Evolutionary conservation across 2,888 invertebrate genomes (phyloP), one percentile per base, ranked within the genome.

Genomic region (Heteropelma amictum): DNA sequence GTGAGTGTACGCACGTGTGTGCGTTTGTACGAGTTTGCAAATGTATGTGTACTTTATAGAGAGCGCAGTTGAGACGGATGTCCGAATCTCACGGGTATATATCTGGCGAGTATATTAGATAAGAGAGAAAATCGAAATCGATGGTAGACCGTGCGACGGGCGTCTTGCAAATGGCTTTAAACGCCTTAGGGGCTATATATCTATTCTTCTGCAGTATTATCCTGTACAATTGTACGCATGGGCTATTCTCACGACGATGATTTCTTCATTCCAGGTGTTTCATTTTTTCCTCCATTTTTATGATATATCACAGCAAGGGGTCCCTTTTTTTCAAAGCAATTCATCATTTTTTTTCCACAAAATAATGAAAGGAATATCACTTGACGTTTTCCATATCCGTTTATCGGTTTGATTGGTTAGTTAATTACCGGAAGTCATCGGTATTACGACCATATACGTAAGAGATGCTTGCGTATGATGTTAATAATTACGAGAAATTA

Each of bases 121-220:
- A 60, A 72, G 45, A 47, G 33, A 21, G 38, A n/a, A 49, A 71
- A 71, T 71, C 71, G 75, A 65, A 75, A 75, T 75, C 75, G 71
- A 75, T 75, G 75, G 67, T 35, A 47, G 60, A 70, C 67, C 63
- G 71, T 75, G 67, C 33, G 70, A 75, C 65, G 74, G 51, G 71
- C 75, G 61, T 71, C 71, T 71, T 63, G 61, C 71, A 75, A 75
- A 75, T 75, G 71, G 75, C 67, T 75, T 71, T 71, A 75, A 75
- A 75, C 71, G 75, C 75, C 75, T 71, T 61, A n/a, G n/a, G 35
- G 71, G 49, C 23, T 40, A 23, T 38, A n/a, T 63, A 67, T 42
- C 33, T 56, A 56, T 54, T 67, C 71, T 54, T 17, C 26, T 3
- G n/a, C 35, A 21, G 38, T 40, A 63, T 71, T 65, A 70, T 63